phyloP scores from a whole-genome alignment of 2,888 invertebrate genomes.

The Eupsilia transversa region DNA sequence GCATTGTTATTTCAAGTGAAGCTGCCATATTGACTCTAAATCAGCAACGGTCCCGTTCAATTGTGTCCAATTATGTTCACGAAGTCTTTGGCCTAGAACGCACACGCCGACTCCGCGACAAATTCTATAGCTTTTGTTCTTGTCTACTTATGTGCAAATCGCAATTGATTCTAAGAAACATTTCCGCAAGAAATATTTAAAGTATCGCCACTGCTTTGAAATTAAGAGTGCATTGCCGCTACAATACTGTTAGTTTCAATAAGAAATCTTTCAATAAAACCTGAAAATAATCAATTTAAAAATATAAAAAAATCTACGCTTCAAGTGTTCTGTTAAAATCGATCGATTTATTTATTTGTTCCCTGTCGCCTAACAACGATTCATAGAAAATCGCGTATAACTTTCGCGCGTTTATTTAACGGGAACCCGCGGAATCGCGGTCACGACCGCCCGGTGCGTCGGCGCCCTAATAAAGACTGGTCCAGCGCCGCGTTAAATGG shows the following conservation, averaged over 20 bases:
- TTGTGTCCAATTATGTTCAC: constrained; percentile 83
- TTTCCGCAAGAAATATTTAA: constrained; percentile 26
- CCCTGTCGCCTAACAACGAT: constrained; percentile 52
- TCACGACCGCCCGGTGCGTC: constrained; percentile 68
- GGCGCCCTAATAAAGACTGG: constrained; percentile 69
- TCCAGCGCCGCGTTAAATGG: constrained; percentile 74
- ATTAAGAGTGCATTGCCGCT: constrained; percentile 12
- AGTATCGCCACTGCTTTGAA: constrained; percentile 4
- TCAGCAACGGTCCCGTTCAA: constrained; percentile 77
- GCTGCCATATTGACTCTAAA: constrained; percentile 76
- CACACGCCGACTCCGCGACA: constrained; percentile 35
- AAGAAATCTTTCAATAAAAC: constrained; percentile 5
- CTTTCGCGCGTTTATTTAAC: constrained; percentile 68
- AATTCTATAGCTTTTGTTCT: constrained; percentile 67
- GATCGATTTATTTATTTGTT: constrained; percentile 49
- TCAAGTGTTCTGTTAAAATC: constrained; percentile 29
- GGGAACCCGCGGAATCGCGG: constrained; percentile 61
- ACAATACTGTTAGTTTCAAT: constrained; percentile 17
- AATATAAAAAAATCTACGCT: constrained; percentile 27
- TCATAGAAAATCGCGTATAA: constrained; percentile 60
- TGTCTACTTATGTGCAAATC: constrained; percentile 46
- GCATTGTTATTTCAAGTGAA: constrained; percentile 70
- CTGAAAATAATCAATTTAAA: constrained; percentile 46
- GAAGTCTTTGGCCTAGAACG: constrained; percentile 58
- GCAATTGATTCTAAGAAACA: constrained; percentile 52